phyloP scores from a whole-genome alignment of 2,113 vertebrate species.

The Perccottus glenii region DNA sequence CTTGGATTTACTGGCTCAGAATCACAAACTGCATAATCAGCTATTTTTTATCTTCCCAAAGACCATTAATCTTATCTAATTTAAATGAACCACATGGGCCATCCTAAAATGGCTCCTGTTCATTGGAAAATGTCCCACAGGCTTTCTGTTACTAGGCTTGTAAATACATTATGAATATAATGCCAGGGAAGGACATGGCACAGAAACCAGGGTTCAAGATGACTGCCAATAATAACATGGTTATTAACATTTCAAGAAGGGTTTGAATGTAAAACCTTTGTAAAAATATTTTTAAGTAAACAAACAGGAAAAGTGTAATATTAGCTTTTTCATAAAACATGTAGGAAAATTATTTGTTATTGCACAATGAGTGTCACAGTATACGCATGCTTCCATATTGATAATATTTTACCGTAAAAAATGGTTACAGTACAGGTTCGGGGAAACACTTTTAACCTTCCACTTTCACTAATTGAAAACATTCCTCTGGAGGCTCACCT shows the following conservation, averaged over 20 bases:
- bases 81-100: constrained; percentile 16
- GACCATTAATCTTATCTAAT: constrained; percentile 17
- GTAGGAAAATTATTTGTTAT: too few relatives aligned
- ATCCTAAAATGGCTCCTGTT: constrained; percentile 35
- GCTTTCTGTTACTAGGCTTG: constrained; percentile 21
- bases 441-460: neutral
- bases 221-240: neutral
- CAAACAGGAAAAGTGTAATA: too few relatives aligned
- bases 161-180: constrained; percentile 55
- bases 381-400: too few relatives aligned
- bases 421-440: neutral
- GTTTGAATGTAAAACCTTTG: too few relatives aligned
- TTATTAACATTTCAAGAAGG: neutral
- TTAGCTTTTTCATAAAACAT: too few relatives aligned
- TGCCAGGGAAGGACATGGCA: constrained; percentile 27
- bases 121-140: constrained; percentile 52
- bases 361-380: too few relatives aligned
- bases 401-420: neutral
- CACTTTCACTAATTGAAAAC: constrained; percentile 40
- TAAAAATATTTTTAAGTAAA: too few relatives aligned
- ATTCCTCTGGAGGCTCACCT: constrained; percentile 36
- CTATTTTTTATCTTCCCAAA: constrained; percentile 14
- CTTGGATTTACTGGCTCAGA: constrained; percentile 12
- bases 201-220: neutral
- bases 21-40: constrained; percentile 17